A percentile compares a stretch with the other conserved stretches of the same genome.
Conservation (phyloP, 2,113 vertebrate species). For the Thunnus thynnus region DNA sequence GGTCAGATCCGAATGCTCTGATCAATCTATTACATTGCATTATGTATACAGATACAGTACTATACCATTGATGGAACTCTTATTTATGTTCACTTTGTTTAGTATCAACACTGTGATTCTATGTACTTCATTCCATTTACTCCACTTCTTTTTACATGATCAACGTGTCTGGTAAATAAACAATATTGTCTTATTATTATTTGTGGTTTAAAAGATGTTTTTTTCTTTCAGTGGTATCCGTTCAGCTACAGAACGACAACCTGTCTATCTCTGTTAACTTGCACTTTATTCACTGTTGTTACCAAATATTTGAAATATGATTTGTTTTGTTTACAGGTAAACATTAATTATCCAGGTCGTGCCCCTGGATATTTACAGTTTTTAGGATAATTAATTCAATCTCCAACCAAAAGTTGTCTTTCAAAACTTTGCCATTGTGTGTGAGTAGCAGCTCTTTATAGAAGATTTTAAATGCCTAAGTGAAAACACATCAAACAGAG, state of each 20-base stretch:
- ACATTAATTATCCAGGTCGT: background rate
- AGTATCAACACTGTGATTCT: constrained; percentile 86
- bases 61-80: constrained; percentile 72
- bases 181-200: constrained; percentile 78
- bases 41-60: constrained; percentile 78
- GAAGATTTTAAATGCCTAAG: too few species aligned
- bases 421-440: background rate
- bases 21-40: constrained; percentile 72
- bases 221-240: background rate
- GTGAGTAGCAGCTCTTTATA: too few species aligned
- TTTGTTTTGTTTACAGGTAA: background rate
- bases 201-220: background rate
- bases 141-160: constrained; percentile 87
- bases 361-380: background rate
- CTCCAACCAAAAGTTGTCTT: background rate
- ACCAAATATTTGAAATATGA: background rate
- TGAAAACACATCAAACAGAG: too few species aligned
- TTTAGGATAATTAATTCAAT: background rate
- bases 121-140: constrained; percentile 78
- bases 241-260: too few species aligned
- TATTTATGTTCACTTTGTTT: constrained; percentile 85
- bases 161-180: constrained; percentile 87
- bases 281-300: background rate
- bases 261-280: background rate
- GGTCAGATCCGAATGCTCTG: constrained; percentile 73